A percentile compares a stretch with the other conserved stretches of the same genome.
Conservation (phyloP, 2,113 vertebrate species). For the Enhydra lutris region DNA sequence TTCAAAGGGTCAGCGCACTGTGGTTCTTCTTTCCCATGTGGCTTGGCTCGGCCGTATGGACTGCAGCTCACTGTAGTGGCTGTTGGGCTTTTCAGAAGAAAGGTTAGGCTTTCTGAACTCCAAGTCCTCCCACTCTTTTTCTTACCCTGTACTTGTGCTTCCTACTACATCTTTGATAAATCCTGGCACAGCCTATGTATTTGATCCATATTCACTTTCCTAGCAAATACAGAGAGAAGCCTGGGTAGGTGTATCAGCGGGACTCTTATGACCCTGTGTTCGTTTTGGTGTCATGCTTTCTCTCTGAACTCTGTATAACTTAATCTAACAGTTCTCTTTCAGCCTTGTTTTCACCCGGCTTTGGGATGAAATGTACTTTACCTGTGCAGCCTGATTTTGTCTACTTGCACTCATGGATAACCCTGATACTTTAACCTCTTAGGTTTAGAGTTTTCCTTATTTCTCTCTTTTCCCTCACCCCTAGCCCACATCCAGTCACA, state of each 20-base stretch:
- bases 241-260: neutral
- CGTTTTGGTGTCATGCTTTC: neutral
- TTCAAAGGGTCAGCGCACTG: neutral
- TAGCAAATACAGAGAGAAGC: neutral
- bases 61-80: neutral
- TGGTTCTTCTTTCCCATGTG: neutral
- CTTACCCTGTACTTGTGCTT: neutral
- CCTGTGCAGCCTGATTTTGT: neutral
- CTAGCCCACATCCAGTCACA: neutral
- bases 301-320: neutral
- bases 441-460: neutral
- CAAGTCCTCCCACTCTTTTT: neutral
- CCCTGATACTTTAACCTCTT: neutral
- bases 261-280: neutral
- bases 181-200: neutral
- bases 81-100: neutral
- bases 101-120: neutral
- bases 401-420: neutral
- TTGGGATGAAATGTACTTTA: neutral
- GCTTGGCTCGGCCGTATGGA: neutral
- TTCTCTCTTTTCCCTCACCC: neutral
- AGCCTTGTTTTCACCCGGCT: neutral
- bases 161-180: neutral
- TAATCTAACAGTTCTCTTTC: neutral
- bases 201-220: neutral